These are phyloP conservation scores for Eupleurogrammus muticus DNA, from an alignment of 2,797 vertebrate species.

Conservation along the genomic window DNA sequence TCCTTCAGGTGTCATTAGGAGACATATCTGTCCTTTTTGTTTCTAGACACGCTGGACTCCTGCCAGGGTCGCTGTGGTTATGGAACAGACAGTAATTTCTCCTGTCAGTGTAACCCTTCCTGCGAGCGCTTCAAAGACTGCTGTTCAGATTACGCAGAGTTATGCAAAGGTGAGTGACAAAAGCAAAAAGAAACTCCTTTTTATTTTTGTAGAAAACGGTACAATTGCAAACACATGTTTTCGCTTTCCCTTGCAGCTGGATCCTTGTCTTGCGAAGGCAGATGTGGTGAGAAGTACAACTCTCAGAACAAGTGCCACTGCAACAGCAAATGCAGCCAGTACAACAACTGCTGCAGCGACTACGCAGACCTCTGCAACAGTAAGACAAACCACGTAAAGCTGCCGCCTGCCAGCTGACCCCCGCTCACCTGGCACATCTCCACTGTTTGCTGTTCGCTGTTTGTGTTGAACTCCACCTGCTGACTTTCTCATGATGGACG, in stretches of 20 bases:
- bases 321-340: constrained; percentile 66
- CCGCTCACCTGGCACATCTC: background rate
- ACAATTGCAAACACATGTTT: background rate
- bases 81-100: constrained; percentile 60
- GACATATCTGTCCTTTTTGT: constrained; percentile 12
- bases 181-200: background rate
- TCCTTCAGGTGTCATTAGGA: background rate
- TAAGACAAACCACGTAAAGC: constrained; percentile 25
- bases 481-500: constrained; percentile 58
- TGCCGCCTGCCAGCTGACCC: background rate
- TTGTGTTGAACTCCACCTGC: constrained; percentile 36
- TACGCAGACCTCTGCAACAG: constrained; percentile 56
- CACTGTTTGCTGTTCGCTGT: constrained; percentile 15
- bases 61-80: constrained; percentile 72
- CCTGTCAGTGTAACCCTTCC: constrained; percentile 76
- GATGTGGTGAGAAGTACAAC: constrained; percentile 73
- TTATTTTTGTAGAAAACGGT: background rate
- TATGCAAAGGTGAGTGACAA: constrained; percentile 65
- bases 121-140: constrained; percentile 76
- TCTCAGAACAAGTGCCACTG: constrained; percentile 76
- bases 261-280: constrained; percentile 60
- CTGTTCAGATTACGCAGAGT: constrained; percentile 68
- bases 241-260: constrained; percentile 25
- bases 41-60: constrained; percentile 69
- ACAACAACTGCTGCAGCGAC: constrained; percentile 77